Percentiles rank a stretch among this genome's conserved stretches.
These are phyloP conservation scores for Zaprionus ornatus DNA, from an alignment of 1,140 invertebrate genomes.

Conservation along the genomic window DNA sequence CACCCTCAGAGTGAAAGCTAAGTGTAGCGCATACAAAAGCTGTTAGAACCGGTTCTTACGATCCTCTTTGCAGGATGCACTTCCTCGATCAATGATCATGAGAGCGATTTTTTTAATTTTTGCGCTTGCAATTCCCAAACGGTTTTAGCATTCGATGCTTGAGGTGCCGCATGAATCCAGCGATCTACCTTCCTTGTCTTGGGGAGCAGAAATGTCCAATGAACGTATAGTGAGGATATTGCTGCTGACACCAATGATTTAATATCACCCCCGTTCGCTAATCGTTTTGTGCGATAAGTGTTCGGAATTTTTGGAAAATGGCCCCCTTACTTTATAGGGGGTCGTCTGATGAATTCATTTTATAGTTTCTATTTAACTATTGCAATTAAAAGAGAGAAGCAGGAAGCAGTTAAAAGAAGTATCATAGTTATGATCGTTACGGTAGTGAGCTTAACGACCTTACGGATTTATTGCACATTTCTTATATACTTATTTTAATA, in stretches of 20 bases:
- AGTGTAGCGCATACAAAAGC: constrained; percentile 1
- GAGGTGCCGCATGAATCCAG: background rate
- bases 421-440: background rate
- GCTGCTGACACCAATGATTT: constrained; percentile 78
- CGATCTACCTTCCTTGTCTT: constrained; percentile 72
- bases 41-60: constrained; percentile 7
- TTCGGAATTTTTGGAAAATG: constrained; percentile 75
- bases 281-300: constrained; percentile 23
- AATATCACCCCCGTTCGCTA: constrained; percentile 54
- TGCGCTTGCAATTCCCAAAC: constrained; percentile 57
- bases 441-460: background rate
- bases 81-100: constrained; percentile 21
- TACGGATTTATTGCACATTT: constrained; percentile 29
- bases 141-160: constrained; percentile 14
- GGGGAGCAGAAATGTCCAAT: constrained; percentile 79
- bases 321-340: constrained; percentile 72
- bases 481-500: constrained; percentile 25
- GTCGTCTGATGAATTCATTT: constrained; percentile 58
- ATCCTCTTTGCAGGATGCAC: constrained; percentile 16
- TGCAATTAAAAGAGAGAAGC: background rate
- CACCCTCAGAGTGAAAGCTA: background rate
- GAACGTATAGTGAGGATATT: constrained; percentile 77
- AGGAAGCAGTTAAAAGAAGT: constrained; percentile 14
- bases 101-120: background rate
- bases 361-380: background rate